These are phyloP conservation scores for Teleogryllus occipitalis DNA, from an alignment of 1,140 invertebrate species.

Conservation along the genomic window DNA sequence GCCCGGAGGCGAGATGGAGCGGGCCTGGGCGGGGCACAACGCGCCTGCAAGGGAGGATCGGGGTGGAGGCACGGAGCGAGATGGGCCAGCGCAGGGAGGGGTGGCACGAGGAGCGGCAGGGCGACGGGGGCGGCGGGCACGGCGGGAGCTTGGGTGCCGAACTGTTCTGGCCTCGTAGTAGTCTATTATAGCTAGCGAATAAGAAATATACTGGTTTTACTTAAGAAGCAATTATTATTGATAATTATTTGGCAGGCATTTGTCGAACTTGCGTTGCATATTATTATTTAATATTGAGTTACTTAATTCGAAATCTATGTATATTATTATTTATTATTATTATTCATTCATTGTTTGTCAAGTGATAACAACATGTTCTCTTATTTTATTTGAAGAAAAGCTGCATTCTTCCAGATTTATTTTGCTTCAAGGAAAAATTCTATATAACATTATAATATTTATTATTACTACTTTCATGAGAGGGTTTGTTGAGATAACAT, in stretches of 20 bases:
- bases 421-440: conserved; percentile 5
- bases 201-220: conserved; percentile 5
- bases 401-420: conserved; percentile 4
- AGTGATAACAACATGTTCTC: conserved; percentile 4
- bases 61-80: too few relatives aligned
- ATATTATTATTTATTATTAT: neutral
- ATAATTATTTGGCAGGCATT: conserved; percentile 5
- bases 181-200: conserved; percentile 4
- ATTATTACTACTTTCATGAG: conserved; percentile 5
- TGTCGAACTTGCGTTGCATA: conserved; percentile 3
- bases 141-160: conserved; percentile 2
- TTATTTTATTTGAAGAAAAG: conserved; percentile 6
- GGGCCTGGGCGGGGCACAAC: too few relatives aligned
- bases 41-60: too few relatives aligned
- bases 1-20: too few relatives aligned
- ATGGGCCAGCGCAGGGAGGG: too few relatives aligned
- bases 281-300: conserved; percentile 6
- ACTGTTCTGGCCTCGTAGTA: neutral
- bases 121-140: too few relatives aligned
- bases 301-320: conserved; percentile 5
- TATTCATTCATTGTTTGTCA: conserved; percentile 5
- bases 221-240: conserved; percentile 1
- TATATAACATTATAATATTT: conserved; percentile 6
- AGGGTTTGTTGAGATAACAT: conserved; percentile 4
- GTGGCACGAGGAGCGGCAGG: too few relatives aligned